A percentile compares a stretch with the other conserved stretches of the same genome.
phyloP scores from a whole-genome alignment of 2,888 invertebrate genomes.

The Diarsia brunnea region DNA sequence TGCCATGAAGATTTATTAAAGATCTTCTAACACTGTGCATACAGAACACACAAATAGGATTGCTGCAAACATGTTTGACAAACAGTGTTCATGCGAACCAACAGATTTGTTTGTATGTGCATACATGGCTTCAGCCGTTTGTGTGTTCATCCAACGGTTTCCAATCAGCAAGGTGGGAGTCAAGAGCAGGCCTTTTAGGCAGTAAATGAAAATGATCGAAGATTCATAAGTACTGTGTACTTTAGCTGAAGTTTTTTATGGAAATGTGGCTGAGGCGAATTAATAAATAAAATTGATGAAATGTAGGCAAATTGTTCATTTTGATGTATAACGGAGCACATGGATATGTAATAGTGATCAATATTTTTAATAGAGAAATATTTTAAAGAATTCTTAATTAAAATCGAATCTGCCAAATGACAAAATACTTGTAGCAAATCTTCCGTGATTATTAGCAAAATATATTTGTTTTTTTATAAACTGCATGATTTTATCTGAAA shows the following conservation, averaged over 20 bases:
- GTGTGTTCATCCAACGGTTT: neutral
- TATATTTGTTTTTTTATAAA: neutral
- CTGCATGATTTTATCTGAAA: neutral
- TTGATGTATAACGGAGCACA: neutral
- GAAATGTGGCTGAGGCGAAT: neutral
- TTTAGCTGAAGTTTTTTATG: constrained; percentile 4
- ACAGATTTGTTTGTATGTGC: no score
- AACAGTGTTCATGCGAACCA: no score
- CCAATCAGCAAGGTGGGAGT: neutral
- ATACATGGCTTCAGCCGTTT: no score
- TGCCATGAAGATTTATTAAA: no score
- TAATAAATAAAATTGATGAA: neutral
- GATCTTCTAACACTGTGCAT: no score
- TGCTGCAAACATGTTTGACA: no score
- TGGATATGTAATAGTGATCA: neutral
- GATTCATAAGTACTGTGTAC: constrained; percentile 43
- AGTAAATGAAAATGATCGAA: neutral
- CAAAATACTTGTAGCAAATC: neutral
- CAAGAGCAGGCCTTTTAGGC: neutral
- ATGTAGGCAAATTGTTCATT: neutral
- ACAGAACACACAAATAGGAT: no score
- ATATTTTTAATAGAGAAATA: neutral
- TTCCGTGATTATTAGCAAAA: neutral
- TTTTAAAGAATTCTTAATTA: neutral
- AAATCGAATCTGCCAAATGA: neutral